These are phyloP conservation scores for Dinoponera quadriceps DNA, from an alignment of 1,140 invertebrate genomes.

Conservation along the genomic window DNA sequence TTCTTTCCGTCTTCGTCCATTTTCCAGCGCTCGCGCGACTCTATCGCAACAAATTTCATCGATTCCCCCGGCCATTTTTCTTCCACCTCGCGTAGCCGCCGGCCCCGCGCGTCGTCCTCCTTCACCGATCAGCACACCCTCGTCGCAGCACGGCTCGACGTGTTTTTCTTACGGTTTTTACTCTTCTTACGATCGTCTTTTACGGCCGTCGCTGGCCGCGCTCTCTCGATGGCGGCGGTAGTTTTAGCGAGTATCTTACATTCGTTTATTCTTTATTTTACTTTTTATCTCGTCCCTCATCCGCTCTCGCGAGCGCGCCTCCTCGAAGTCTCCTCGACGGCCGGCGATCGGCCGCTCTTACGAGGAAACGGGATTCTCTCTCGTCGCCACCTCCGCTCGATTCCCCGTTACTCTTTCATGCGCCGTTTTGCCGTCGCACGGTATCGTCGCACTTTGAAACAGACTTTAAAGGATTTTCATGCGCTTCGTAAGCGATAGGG, in stretches of 20 bases:
- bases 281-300: not conserved
- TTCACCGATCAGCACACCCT: constrained; percentile 3
- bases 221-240: not conserved
- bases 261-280: constrained; percentile 36
- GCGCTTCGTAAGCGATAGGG: constrained; percentile 1
- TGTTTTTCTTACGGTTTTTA: constrained; percentile 39
- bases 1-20: not conserved
- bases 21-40: constrained; percentile 6
- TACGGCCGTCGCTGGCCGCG: not conserved
- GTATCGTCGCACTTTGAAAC: constrained; percentile 9
- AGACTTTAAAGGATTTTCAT: constrained; percentile 18
- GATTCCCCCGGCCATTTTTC: constrained; percentile 8
- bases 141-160: not conserved
- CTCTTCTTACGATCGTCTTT: constrained; percentile 14
- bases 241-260: constrained; percentile 27
- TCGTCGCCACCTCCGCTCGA: not conserved
- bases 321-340: not conserved
- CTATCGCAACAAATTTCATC: constrained; percentile 51
- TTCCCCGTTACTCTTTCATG: constrained; percentile 35
- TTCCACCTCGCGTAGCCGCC: not conserved
- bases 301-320: not conserved
- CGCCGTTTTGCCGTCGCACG: not conserved
- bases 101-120: too few relatives aligned
- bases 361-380: not conserved
- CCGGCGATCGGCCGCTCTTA: constrained; percentile 9